These are phyloP conservation scores for Therioaphis trifolii DNA, from an alignment of 2,888 invertebrate genomes.

Conservation along the genomic window DNA sequence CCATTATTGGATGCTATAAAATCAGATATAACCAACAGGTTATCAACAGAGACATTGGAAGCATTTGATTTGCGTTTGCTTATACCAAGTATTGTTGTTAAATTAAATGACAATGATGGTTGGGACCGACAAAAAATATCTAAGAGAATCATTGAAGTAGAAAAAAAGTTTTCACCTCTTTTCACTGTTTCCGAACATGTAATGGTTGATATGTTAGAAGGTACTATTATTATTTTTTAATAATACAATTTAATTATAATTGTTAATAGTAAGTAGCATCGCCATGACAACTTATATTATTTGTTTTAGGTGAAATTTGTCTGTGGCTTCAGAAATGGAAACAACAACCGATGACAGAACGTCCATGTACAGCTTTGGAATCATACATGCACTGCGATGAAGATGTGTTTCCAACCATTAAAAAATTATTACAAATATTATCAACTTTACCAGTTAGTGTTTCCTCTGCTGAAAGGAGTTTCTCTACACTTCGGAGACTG, in stretches of 20 bases:
- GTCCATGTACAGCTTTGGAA: constrained; percentile 18
- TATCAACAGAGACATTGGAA: constrained; percentile 25
- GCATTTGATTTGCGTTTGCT: constrained; percentile 20
- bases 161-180: constrained; percentile 7
- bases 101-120: constrained; percentile 14
- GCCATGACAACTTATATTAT: not conserved
- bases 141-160: not conserved
- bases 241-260: not conserved
- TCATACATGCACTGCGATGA: constrained; percentile 23
- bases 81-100: constrained; percentile 7
- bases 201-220: constrained; percentile 24
- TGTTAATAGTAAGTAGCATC: not conserved
- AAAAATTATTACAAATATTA: not conserved
- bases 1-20: too few relatives aligned
- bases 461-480: too few relatives aligned
- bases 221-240: constrained; percentile 18
- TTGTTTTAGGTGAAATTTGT: constrained; percentile 18
- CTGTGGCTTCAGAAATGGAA: constrained; percentile 29
- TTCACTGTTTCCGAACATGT: constrained; percentile 20
- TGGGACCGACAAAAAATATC: constrained; percentile 1
- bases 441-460: constrained; percentile 6
- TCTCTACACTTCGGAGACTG: too few relatives aligned
- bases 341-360: not conserved
- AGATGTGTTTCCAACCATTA: constrained; percentile 16
- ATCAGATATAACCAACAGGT: constrained; percentile 30